A percentile compares a stretch with the other conserved stretches of the same genome.
Conservation (phyloP, 2,797 vertebrate genomes). For the Dicrostonyx torquatus region DNA sequence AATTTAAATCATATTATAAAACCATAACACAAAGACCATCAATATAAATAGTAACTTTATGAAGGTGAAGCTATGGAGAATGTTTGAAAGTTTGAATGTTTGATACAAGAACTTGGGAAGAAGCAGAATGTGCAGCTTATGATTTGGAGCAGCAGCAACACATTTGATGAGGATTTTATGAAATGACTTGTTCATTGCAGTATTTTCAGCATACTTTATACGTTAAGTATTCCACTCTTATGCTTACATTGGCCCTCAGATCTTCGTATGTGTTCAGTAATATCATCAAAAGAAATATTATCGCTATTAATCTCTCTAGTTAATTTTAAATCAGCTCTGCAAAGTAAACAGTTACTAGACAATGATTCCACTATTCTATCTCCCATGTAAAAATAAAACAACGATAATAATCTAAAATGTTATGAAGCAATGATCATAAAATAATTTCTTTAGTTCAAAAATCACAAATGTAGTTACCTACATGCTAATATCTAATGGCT, state of each 20-base stretch:
- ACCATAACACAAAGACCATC: neutral
- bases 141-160: neutral
- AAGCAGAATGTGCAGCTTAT: neutral
- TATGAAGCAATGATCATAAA: neutral
- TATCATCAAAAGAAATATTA: neutral
- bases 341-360: neutral
- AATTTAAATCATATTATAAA: neutral
- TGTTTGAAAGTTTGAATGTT: neutral
- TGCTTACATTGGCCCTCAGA: neutral
- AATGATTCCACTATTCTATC: neutral
- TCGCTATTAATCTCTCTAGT: neutral
- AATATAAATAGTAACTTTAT: neutral
- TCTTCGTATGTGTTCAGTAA: neutral
- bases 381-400: neutral
- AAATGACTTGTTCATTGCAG: neutral
- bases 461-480: neutral
- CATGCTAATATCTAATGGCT: neutral
- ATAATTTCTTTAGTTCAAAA: neutral
- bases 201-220: neutral
- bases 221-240: neutral
- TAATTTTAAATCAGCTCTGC: neutral
- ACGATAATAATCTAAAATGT: neutral
- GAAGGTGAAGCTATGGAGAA: neutral
- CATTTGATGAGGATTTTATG: neutral
- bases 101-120: neutral